These are phyloP conservation scores for Takifugu ocellatus DNA, from an alignment of 2,797 vertebrate genomes.

Conservation along the genomic window DNA sequence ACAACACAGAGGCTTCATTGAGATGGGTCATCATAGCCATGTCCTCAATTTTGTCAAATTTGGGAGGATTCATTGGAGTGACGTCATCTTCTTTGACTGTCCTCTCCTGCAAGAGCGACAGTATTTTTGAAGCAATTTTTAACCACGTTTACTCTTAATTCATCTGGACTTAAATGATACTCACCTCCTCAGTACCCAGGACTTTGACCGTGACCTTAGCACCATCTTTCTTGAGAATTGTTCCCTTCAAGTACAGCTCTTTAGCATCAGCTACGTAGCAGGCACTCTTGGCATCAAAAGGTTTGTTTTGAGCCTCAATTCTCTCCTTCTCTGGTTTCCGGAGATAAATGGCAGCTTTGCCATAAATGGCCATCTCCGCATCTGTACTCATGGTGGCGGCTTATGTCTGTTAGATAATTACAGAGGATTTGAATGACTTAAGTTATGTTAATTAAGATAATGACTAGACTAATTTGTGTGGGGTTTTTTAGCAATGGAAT, in stretches of 20 bases:
- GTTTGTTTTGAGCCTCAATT: slow-evolving; percentile 80
- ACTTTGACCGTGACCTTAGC: slow-evolving; percentile 80
- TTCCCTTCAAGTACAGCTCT: slow-evolving; percentile 80
- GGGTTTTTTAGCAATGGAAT: too few relatives aligned
- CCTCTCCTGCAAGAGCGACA: slow-evolving; percentile 60
- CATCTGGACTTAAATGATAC: slow-evolving; percentile 11
- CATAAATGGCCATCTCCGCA: slow-evolving; percentile 78
- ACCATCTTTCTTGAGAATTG: slow-evolving; percentile 68
- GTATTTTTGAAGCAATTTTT: not conserved
- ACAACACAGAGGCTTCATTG: slow-evolving; percentile 82
- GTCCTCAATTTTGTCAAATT: slow-evolving; percentile 73
- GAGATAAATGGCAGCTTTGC: slow-evolving; percentile 78
- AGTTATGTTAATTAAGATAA: too few relatives aligned
- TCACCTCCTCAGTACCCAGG: slow-evolving; percentile 51
- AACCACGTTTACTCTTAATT: not conserved
- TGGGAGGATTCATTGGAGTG: slow-evolving; percentile 71
- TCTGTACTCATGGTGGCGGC: slow-evolving; percentile 77
- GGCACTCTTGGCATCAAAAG: slow-evolving; percentile 82
- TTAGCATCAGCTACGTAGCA: slow-evolving; percentile 80
- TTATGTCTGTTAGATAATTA: slow-evolving; percentile 31
- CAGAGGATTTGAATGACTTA: too few relatives aligned
- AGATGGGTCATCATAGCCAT: slow-evolving; percentile 77
- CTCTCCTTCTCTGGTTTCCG: slow-evolving; percentile 84
- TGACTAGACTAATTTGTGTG: too few relatives aligned
- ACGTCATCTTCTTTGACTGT: slow-evolving; percentile 79